Percentiles rank a stretch among this genome's conserved stretches.
Evolutionary conservation across 2,797 vertebrate species (phyloP).

Genomic region (Spinibarbus caldwelli): DNA sequence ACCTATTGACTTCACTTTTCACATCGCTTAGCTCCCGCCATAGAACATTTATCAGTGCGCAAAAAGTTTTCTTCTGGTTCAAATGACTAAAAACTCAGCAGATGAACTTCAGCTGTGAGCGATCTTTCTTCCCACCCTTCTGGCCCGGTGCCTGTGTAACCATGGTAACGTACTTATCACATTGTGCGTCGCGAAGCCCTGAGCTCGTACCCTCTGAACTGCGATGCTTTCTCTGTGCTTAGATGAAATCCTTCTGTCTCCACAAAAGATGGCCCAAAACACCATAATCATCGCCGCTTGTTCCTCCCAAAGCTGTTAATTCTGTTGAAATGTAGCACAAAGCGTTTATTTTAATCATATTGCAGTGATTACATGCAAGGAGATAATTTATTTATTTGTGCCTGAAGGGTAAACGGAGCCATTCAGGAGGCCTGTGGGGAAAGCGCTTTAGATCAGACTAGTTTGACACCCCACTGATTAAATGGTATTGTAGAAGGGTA

Average conservation of each 20-base stretch:
- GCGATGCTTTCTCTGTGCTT: slow-evolving; percentile 11
- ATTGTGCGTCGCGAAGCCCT: slow-evolving; percentile 6
- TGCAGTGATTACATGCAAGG: slow-evolving; percentile 42
- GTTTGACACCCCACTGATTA: slow-evolving; percentile 47
- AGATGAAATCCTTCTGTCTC: slow-evolving; percentile 34
- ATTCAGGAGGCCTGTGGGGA: slow-evolving; percentile 48
- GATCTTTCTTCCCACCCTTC: slow-evolving; percentile 34
- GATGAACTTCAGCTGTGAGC: slow-evolving; percentile 36
- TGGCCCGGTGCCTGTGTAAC: slow-evolving; percentile 26
- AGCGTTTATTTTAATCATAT: slow-evolving; percentile 56
- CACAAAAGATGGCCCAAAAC: slow-evolving; percentile 49
- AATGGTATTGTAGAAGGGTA: slow-evolving; percentile 53
- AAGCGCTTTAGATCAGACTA: slow-evolving; percentile 44
- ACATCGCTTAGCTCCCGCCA: slow-evolving; percentile 42
- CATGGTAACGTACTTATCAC: slow-evolving; percentile 24
- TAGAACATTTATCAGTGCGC: slow-evolving; percentile 30
- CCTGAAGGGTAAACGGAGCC: slow-evolving; percentile 32
- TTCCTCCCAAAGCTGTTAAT: slow-evolving; percentile 40
- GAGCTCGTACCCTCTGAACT: slow-evolving; percentile 11
- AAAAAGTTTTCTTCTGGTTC: slow-evolving; percentile 38
- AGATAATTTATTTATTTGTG: slow-evolving; percentile 56
- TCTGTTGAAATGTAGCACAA: slow-evolving; percentile 47
- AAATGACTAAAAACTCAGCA: slow-evolving; percentile 30
- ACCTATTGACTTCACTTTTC: slow-evolving; percentile 47
- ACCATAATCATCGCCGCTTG: slow-evolving; percentile 56